Evolutionary conservation across 2,888 invertebrate genomes (phyloP).

Genomic region (Oxycera nigricornis): DNA sequence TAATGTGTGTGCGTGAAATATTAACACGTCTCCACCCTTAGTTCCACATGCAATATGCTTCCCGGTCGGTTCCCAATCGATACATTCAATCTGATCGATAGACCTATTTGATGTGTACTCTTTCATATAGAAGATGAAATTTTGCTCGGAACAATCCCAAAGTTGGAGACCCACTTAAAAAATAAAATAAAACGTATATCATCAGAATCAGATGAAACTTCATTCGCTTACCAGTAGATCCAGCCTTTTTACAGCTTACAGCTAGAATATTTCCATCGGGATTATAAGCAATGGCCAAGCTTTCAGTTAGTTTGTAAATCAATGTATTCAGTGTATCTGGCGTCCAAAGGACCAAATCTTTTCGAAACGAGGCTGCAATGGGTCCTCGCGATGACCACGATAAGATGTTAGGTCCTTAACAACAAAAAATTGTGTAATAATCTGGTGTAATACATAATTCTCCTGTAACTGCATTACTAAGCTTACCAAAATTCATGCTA

Average conservation of each 20-base stretch:
- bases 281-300: constrained; percentile 54
- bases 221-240: constrained; percentile 51
- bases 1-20: constrained; percentile 49
- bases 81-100: constrained; percentile 48
- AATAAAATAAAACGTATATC: neutral
- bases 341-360: constrained; percentile 58
- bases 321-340: constrained; percentile 54
- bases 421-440: neutral
- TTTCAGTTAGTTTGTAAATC: constrained; percentile 53
- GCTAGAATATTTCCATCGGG: constrained; percentile 56
- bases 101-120: neutral
- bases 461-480: neutral
- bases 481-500: constrained; percentile 50
- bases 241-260: constrained; percentile 53
- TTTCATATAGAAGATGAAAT: neutral
- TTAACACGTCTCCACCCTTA: constrained; percentile 51
- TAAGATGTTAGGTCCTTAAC: constrained; percentile 54
- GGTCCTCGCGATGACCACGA: constrained; percentile 58
- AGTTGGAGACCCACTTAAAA: constrained; percentile 36
- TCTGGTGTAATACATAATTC: neutral
- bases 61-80: constrained; percentile 55
- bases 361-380: constrained; percentile 57
- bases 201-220: neutral
- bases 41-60: constrained; percentile 56
- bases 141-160: constrained; percentile 32